A percentile compares a stretch with the other conserved stretches of the same genome.
These are phyloP conservation scores for Garra rufa DNA, from an alignment of 2,113 vertebrate species.

Conservation along the genomic window DNA sequence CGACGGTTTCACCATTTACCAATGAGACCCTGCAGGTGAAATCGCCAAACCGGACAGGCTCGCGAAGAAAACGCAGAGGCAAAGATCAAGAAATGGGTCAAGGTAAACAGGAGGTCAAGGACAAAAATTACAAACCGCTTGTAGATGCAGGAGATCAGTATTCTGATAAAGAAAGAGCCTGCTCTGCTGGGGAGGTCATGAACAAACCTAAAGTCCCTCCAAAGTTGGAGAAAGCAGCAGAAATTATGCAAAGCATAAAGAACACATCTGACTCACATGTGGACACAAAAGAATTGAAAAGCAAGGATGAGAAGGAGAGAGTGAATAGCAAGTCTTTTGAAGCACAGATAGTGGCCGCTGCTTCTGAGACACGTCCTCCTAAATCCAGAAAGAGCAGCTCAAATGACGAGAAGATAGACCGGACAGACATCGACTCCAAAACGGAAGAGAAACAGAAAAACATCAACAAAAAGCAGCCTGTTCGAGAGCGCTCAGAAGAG, in stretches of 20 bases:
- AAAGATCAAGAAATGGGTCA: constrained; percentile 51
- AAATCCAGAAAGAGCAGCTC: neutral
- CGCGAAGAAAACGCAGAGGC: constrained; percentile 64
- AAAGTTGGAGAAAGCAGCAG: neutral
- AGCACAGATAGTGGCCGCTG: neutral
- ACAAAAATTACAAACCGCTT: neutral
- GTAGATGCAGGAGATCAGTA: neutral
- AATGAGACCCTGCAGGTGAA: constrained; percentile 52
- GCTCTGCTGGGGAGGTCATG: neutral
- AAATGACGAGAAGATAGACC: constrained; percentile 5
- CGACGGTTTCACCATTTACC: constrained; percentile 13
- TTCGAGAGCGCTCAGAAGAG: neutral
- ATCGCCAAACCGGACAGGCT: constrained; percentile 51
- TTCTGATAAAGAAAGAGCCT: neutral
- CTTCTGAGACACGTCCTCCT: neutral
- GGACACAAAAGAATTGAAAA: neutral
- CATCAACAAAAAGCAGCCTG: neutral
- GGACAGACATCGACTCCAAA: constrained; percentile 21
- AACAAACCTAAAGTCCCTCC: neutral
- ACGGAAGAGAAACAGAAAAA: constrained; percentile 19
- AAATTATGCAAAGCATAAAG: neutral
- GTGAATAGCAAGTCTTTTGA: neutral
- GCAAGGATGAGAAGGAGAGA: neutral
- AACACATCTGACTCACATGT: neutral
- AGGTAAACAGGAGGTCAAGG: constrained; percentile 23